Conservation (phyloP, 2,113 vertebrate species). For the Lagopus leucura region DNA sequence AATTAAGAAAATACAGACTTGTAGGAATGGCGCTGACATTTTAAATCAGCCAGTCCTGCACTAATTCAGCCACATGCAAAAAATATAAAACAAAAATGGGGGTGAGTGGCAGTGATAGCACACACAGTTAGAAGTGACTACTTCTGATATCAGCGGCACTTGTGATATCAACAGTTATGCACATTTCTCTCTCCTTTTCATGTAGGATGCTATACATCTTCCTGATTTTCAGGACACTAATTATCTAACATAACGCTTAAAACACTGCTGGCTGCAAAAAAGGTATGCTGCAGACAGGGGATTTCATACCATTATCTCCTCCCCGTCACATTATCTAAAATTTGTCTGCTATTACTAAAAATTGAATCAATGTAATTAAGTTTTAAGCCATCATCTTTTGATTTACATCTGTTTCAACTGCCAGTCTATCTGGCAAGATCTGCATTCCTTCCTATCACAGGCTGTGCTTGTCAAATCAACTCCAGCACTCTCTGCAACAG, state of each 20-base stretch:
- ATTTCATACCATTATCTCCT: not conserved
- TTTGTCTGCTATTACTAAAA: constrained; percentile 14
- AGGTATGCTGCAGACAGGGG: not conserved
- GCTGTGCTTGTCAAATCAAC: not conserved
- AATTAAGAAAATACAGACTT: not conserved
- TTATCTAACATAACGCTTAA: constrained; percentile 24
- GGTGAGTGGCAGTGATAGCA: not conserved
- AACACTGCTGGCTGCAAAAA: not conserved
- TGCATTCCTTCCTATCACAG: not conserved
- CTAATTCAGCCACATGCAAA: not conserved
- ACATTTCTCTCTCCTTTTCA: constrained; percentile 5
- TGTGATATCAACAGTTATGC: not conserved
- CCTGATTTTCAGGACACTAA: not conserved
- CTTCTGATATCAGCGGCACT: not conserved
- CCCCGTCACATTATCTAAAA: not conserved
- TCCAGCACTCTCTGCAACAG: not conserved
- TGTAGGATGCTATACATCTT: not conserved
- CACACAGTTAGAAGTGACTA: not conserved
- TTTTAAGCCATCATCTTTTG: not conserved
- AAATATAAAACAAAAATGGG: not conserved
- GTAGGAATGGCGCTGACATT: not conserved
- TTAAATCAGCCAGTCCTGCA: not conserved
- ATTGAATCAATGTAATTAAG: constrained; percentile 9
- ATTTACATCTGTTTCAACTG: not conserved
- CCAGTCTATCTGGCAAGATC: not conserved